Percentiles rank a stretch among this genome's conserved stretches.
Evolutionary conservation across 2,797 vertebrate species (phyloP).

Genomic region (Saxicola maurus): DNA sequence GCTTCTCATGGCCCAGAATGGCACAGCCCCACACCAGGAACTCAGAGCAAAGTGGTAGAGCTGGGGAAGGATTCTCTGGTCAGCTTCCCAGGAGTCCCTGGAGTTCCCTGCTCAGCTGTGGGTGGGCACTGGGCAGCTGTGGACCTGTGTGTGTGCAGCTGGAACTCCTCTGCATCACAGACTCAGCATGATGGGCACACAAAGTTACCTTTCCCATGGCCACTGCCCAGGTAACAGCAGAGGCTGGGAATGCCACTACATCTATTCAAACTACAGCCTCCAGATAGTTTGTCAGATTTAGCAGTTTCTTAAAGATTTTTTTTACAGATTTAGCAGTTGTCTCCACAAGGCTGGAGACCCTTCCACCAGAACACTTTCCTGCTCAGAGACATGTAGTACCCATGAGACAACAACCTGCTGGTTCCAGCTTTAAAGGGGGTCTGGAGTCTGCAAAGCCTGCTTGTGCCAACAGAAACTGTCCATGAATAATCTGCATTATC

Average conservation of each 20-base stretch:
- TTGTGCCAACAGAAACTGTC: not conserved
- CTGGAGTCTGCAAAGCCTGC: not conserved
- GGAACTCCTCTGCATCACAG: not conserved
- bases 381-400: not conserved
- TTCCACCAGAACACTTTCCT: not conserved
- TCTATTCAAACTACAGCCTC: not conserved
- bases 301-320: no score
- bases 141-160: accelerated
- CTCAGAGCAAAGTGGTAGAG: not conserved
- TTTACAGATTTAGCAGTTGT: not conserved
- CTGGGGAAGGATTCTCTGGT: not conserved
- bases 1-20: not conserved
- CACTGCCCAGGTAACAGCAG: not conserved
- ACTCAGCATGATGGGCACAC: not conserved
- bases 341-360: not conserved
- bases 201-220: not conserved
- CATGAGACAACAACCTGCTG: not conserved
- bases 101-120: not conserved
- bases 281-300: not conserved
- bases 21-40: not conserved
- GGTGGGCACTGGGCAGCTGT: not conserved
- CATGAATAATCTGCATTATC: slow-evolving; percentile 16
- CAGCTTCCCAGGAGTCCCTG: not conserved
- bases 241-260: not conserved
- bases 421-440: not conserved